Percentiles rank a stretch among this genome's conserved stretches.
Evolutionary conservation across 2,888 invertebrate species (phyloP).

Genomic region (Globia sparganii): DNA sequence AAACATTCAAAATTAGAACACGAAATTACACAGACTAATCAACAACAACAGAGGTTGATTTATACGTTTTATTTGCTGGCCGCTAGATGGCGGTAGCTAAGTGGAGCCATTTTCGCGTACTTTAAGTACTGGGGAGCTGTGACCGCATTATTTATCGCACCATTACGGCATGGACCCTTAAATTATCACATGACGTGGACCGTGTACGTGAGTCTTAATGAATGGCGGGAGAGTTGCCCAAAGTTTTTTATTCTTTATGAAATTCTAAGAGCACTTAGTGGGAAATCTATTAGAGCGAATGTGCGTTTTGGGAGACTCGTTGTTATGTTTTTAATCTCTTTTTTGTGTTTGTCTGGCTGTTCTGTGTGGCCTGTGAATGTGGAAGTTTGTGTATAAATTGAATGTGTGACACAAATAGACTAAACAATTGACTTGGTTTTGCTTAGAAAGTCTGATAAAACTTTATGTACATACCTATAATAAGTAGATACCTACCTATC

Average conservation of each 20-base stretch:
- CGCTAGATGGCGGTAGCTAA: constrained; percentile 85
- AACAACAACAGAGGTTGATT: constrained; percentile 77
- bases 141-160: constrained; percentile 90
- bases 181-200: constrained; percentile 89
- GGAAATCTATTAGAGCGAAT: constrained; percentile 85
- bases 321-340: constrained; percentile 46
- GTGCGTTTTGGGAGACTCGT: constrained; percentile 66
- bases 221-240: constrained; percentile 84
- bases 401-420: background rate
- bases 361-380: constrained; percentile 15
- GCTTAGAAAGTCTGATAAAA: no score
- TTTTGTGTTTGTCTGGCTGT: background rate
- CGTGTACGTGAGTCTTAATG: constrained; percentile 86
- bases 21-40: constrained; percentile 75
- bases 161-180: constrained; percentile 88
- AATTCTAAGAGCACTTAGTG: constrained; percentile 88
- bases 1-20: constrained; percentile 37
- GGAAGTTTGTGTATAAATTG: background rate
- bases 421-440: background rate
- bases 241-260: constrained; percentile 86
- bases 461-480: no score
- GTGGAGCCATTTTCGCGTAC: constrained; percentile 85
- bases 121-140: constrained; percentile 78
- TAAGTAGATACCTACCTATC: background rate
- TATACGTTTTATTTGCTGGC: constrained; percentile 75